phyloP scores from a whole-genome alignment of 2,888 invertebrate species.

The Asteroscopus sphinx region DNA sequence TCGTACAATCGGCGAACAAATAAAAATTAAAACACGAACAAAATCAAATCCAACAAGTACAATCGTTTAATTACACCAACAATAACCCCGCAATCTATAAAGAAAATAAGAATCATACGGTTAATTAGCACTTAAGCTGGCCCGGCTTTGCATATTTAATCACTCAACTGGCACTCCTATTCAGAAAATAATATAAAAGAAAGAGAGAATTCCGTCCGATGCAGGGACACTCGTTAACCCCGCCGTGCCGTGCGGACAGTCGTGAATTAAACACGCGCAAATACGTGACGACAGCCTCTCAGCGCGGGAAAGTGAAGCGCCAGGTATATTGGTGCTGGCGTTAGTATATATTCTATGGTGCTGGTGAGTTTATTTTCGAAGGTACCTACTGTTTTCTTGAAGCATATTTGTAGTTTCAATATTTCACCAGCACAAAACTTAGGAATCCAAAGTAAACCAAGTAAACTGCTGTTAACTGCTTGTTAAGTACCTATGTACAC shows the following conservation, averaged over 20 bases:
- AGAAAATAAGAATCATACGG: constrained; percentile 33
- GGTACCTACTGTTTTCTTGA: neutral
- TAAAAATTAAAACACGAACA: no score
- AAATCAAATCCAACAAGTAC: constrained; percentile 22
- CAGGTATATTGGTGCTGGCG: constrained; percentile 27
- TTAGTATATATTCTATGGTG: no score
- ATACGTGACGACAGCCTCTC: constrained; percentile 56
- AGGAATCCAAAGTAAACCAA: neutral
- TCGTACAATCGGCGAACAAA: no score
- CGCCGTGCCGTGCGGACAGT: constrained; percentile 51
- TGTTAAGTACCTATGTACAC: no score
- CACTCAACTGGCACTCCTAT: constrained; percentile 44
- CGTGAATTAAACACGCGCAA: constrained; percentile 70
- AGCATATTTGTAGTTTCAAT: neutral
- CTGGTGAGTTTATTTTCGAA: neutral
- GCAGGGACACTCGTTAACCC: constrained; percentile 64
- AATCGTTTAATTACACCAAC: constrained; percentile 19
- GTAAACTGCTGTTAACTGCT: no score
- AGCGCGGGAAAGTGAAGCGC: constrained; percentile 37
- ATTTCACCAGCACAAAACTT: neutral
- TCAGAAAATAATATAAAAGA: constrained; percentile 54
- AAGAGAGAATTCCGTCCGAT: constrained; percentile 47
- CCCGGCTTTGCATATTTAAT: constrained; percentile 52
- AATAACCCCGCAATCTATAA: constrained; percentile 32
- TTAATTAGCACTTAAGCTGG: constrained; percentile 57